Evolutionary conservation across 2,113 vertebrate genomes (phyloP), one percentile per base, ranked within the genome.

Genomic region (Hypocryptadius cinnamomeus): DNA sequence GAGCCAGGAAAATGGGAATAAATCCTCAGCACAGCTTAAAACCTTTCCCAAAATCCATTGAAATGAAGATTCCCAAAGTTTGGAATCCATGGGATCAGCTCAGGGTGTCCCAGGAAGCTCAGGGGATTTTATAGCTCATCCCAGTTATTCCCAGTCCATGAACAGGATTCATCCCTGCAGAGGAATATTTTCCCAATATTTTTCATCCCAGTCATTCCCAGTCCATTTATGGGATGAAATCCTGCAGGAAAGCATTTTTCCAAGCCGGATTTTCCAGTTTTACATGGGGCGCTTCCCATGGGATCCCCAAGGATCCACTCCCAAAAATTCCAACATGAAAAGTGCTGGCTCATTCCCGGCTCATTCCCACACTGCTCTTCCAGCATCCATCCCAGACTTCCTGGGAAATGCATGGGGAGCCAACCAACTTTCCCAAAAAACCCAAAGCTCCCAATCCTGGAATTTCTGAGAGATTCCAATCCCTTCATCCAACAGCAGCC

Each of bases 391-490:
- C 39, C 31, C 48, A 11, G 15, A 6, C 3, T 65, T 44, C 76
- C 76, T 11, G 6, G 37, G 15, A 65, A 65, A 35, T 11, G 39
- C 48, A 30, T 0, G 0, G 60, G 39, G 53, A 79, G 11, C 14
- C 27, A 53, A 42, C 30, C 23, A 23, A 23, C 27, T 31, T 45
- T 66, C 77, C 77, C 27, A 33, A 56, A 80, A 56, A 39, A 2
- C 1, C n/a, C 50, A 4, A 45, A 54, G 2, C 2, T 54, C 25
- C 39, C 33, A 25, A 4, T 25, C n/a, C 40, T 1, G 63, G 63
- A 68, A 68, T 56, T 27, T 3, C 17, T 2, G 61, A 8, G 33
- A 24, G 3, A 47, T 66, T 10, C 63, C 51, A 16, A 47, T 5
- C 9, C 51, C 51, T 66, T 31, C 61, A 6, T 37, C 40, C 77